phyloP scores from a whole-genome alignment of 2,113 vertebrate genomes.

The Lepisosteus oculatus region DNA sequence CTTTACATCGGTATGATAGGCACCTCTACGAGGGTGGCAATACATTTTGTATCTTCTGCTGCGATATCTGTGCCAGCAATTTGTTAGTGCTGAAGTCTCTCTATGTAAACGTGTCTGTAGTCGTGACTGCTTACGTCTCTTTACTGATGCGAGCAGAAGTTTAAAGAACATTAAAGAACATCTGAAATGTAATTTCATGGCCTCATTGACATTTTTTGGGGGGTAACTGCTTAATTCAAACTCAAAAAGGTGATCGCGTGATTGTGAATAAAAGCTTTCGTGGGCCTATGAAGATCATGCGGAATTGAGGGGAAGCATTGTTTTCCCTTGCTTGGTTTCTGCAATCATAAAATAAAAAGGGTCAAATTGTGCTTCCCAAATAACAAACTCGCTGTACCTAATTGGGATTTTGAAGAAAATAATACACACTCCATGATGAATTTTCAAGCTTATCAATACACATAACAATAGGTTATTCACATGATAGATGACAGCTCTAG shows the following conservation, averaged over 20 bases:
- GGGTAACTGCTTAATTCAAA: no score
- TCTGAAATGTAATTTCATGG: conserved; percentile 25
- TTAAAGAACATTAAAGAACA: conserved; percentile 45
- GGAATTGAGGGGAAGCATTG: no score
- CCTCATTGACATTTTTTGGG: conserved; percentile 7
- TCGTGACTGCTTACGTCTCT: conserved; percentile 41
- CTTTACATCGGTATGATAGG: conserved; percentile 4
- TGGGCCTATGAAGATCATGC: no score
- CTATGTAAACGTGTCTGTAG: conserved; percentile 39
- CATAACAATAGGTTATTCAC: no score
- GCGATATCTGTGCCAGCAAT: conserved; percentile 45
- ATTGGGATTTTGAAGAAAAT: not conserved
- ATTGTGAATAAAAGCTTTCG: no score
- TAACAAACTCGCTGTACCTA: not conserved
- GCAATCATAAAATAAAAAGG: no score
- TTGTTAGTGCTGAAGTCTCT: conserved; percentile 31
- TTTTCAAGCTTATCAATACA: no score
- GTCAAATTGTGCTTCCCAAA: not conserved
- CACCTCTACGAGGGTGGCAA: not conserved
- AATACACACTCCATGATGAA: not conserved
- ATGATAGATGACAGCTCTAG: no score
- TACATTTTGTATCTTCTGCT: conserved; percentile 3
- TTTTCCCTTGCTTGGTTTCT: no score
- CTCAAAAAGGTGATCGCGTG: no score
- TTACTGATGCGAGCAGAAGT: conserved; percentile 34